Conservation (phyloP, 2,113 vertebrate species). For the Platysternon megacephalum region DNA sequence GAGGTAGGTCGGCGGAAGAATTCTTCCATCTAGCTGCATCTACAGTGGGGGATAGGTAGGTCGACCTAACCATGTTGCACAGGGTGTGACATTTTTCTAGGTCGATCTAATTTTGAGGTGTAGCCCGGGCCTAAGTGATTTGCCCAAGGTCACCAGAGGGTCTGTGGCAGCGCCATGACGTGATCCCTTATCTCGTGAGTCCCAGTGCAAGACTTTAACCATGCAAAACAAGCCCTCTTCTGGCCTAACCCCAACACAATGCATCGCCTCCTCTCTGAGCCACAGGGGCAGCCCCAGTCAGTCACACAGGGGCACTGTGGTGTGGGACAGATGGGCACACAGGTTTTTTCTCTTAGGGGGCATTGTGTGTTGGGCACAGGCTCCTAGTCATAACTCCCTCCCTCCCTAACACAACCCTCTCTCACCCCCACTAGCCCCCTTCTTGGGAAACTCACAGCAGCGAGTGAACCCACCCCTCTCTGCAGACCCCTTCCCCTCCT, state of each 20-base stretch:
- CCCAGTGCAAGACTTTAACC: not conserved
- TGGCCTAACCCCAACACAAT: not conserved
- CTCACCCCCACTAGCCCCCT: not conserved
- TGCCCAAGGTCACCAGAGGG: not conserved
- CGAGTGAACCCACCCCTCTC: not conserved
- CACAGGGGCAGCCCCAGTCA: too few species aligned
- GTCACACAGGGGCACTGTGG: too few species aligned
- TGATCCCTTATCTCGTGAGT: not conserved
- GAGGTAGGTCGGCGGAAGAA: too few species aligned
- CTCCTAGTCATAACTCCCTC: not conserved
- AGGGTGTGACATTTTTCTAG: not conserved
- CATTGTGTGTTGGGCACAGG: not conserved
- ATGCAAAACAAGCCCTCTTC: not conserved
- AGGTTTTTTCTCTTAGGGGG: not conserved
- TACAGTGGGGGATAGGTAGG: not conserved
- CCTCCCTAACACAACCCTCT: not conserved
- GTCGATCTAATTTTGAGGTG: not conserved
- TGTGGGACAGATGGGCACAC: not conserved
- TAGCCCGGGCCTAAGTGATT: not conserved
- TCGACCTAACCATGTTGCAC: not conserved
- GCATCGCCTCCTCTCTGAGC: not conserved
- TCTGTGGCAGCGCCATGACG: not conserved
- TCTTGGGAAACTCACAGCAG: not conserved
- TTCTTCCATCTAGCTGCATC: too few species aligned
- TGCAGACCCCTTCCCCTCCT: rapidly evolving